phyloP scores from a whole-genome alignment of 2,113 vertebrate genomes.

The Dinomys branickii region DNA sequence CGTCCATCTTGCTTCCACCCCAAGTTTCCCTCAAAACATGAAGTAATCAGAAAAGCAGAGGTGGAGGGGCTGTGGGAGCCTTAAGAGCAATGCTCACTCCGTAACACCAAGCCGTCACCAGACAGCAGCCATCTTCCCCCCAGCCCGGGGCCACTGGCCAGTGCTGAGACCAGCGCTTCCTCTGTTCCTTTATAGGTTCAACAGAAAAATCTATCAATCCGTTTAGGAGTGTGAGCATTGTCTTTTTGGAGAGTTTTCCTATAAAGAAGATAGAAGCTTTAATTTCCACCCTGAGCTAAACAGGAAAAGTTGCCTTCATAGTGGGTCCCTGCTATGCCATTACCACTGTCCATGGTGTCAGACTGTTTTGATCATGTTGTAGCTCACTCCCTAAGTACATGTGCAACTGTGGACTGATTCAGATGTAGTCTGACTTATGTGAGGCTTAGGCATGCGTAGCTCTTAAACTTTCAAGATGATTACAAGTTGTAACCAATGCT shows the following conservation, averaged over 20 bases:
- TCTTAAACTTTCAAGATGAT: not conserved
- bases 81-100: not conserved
- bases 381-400: not conserved
- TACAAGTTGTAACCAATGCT: not conserved
- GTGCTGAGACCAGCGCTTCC: not conserved
- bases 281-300: not conserved
- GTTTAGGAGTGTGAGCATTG: not conserved
- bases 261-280: not conserved
- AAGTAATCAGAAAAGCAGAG: not conserved
- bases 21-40: not conserved
- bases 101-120: not conserved
- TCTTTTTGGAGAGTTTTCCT: not conserved
- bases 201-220: not conserved
- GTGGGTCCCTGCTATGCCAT: not conserved
- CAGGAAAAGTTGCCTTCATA: not conserved
- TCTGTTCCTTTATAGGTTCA: not conserved
- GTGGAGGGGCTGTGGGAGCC: not conserved
- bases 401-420: not conserved
- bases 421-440: not conserved
- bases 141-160: not conserved
- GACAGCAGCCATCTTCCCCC: not conserved
- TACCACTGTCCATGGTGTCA: not conserved
- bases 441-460: not conserved
- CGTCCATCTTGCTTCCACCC: not conserved
- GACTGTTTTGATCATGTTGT: not conserved